A percentile compares a stretch with the other conserved stretches of the same genome.
phyloP scores from a whole-genome alignment of 1,140 invertebrate species.

The Geopemphigus sp. region DNA sequence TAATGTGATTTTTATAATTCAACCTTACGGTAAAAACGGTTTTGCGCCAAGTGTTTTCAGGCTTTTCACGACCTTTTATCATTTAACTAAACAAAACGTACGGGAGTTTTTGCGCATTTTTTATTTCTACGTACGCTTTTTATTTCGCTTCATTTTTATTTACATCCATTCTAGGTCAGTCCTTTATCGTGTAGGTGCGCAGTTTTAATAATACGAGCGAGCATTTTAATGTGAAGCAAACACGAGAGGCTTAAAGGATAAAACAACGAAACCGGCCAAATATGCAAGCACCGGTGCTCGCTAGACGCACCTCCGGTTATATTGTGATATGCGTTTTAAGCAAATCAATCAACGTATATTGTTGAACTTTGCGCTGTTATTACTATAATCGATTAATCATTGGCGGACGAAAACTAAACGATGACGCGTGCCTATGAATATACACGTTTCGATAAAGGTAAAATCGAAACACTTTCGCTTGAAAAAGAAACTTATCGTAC shows the following conservation, averaged over 20 bases:
- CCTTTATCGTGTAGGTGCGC: not conserved
- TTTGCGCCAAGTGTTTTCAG: slow-evolving; percentile 13
- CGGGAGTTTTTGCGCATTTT: not conserved
- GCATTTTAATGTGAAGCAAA: slow-evolving; percentile 16
- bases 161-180: not conserved
- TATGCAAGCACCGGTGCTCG: not conserved
- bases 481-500: no score
- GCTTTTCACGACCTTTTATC: not conserved
- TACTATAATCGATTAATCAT: no score
- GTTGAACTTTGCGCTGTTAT: no score
- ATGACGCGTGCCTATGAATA: no score
- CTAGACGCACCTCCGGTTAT: not conserved
- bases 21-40: not conserved
- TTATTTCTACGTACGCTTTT: not conserved
- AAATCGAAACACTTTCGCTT: no score
- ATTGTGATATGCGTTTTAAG: not conserved
- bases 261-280: not conserved
- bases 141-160: not conserved
- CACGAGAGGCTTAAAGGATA: slow-evolving; percentile 17
- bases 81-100: not conserved
- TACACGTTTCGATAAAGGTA: no score
- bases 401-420: no score
- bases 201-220: slow-evolving; percentile 23
- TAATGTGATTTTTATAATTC: slow-evolving; percentile 6
- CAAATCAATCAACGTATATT: no score